These are phyloP conservation scores for Campylomormyrus numenius DNA, from an alignment of 2,113 vertebrate species.

Conservation along the genomic window DNA sequence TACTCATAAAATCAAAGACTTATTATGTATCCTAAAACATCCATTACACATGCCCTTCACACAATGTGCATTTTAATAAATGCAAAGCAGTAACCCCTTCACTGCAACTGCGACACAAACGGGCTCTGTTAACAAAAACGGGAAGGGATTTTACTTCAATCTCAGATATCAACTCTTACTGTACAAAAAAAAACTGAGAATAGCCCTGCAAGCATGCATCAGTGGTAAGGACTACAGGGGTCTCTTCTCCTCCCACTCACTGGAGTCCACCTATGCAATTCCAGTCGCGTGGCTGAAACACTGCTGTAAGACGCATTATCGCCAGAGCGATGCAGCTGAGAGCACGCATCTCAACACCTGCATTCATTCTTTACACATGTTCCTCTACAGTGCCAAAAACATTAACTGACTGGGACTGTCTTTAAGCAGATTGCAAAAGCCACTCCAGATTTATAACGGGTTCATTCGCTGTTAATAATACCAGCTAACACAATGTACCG, in stretches of 20 bases:
- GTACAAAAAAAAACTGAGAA: background rate
- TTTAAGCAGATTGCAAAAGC: background rate
- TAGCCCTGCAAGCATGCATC: background rate
- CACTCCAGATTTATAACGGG: background rate
- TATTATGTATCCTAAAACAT: background rate
- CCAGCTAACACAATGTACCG: background rate
- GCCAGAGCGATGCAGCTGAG: background rate
- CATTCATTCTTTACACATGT: background rate
- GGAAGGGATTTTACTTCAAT: background rate
- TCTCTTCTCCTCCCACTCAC: background rate
- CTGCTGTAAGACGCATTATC: background rate
- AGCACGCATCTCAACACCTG: background rate
- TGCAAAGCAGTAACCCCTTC: slow-evolving; percentile 5
- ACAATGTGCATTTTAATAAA: slow-evolving; percentile 5
- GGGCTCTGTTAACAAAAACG: background rate
- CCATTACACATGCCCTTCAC: slow-evolving; percentile 25
- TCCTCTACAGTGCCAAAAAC: background rate
- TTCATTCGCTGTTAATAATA: background rate
- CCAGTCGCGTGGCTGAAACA: background rate
- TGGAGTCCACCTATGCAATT: background rate
- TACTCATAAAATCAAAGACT: slow-evolving; percentile 40
- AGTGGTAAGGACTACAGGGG: background rate
- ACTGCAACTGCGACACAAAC: background rate
- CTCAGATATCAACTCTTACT: background rate
- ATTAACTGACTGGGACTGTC: background rate